Evolutionary conservation across 92 coral and sea anemone genomes (phyloP).

Genomic region (Palythoa heliodiscus): DNA sequence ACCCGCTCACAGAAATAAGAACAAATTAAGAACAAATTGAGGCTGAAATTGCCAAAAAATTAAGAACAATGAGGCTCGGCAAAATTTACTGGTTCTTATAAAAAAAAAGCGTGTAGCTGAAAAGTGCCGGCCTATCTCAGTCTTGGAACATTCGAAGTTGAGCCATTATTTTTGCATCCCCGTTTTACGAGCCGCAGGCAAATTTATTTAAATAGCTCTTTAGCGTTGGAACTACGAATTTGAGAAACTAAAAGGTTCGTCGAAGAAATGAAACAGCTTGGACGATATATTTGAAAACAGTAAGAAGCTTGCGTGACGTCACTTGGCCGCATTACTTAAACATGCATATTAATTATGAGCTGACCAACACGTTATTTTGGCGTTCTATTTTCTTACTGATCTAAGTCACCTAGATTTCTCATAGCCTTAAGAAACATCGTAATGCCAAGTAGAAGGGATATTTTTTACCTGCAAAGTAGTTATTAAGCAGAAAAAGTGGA

Average conservation of each 20-base stretch:
- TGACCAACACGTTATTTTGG: background rate
- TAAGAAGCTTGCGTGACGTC: background rate
- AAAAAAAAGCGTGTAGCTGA: too few relatives aligned
- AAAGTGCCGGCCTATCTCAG: too few relatives aligned
- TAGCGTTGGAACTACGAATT: background rate
- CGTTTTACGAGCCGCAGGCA: too few relatives aligned
- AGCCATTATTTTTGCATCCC: too few relatives aligned
- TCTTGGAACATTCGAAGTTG: too few relatives aligned
- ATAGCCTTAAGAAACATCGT: background rate
- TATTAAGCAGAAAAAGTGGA: too few relatives aligned
- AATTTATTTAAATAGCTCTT: background rate
- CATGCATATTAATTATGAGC: background rate
- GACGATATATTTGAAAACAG: too few relatives aligned
- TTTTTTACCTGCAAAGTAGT: constrained; percentile 1
- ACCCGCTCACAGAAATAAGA: too few relatives aligned
- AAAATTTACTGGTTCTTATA: too few relatives aligned
- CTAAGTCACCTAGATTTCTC: background rate
- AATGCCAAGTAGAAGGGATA: background rate
- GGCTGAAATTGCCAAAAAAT: too few relatives aligned
- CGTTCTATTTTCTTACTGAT: background rate
- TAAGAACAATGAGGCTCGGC: too few relatives aligned
- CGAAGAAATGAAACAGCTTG: background rate
- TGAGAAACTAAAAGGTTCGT: background rate
- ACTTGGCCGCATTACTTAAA: background rate
- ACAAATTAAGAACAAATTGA: too few relatives aligned